Base-by-base conservation (phyloP, 2,797 vertebrate genomes). In the Fistularia tabacaria region DNA sequence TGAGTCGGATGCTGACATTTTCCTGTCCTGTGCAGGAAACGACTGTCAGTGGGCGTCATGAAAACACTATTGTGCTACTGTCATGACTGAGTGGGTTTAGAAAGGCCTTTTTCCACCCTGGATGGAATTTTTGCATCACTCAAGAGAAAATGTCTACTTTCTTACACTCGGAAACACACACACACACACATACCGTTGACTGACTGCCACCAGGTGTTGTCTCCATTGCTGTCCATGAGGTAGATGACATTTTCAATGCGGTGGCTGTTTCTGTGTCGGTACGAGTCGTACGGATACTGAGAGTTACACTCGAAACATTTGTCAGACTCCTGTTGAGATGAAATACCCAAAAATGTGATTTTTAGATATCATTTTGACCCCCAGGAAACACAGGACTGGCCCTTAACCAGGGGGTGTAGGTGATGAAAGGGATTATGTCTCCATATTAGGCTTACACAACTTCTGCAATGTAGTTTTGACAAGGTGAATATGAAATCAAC, bases 231-330 rank as follows among this genome's bases (percentile, higher is more conserved):
- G 59, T 88, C 85, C 7, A 38, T 90, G 66, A 90, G 82, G 85
- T 89, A 92, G 77, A 94, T 92, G 43, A 94, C 91, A 0, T 94
- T 96, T 65, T 94, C 82, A 0, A 96, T 90, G 9, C 75, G 87
- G 76, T 95, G 93, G 83, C 91, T 93, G 76, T 85, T 83, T 0
- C 79, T 85, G 65, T 85, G 78, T 54, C 0, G 36, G 38, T 69
- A 0, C 0, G 64, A 58, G 54, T 91, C 48, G 14, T 91, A 82
- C 0, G 66, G 84, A 14, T 71, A 80, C 43, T 48, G 74, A 0
- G 93, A 94, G 78, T 95, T 87, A 12, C 92, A 95, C 38, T 74
- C 82, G 43, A 92, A 96, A 77, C 95, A 97, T 61, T 97, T 96
- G 73, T 95, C 87, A 0, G 89, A 88, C 60, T 93, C 91, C 93